Evolutionary conservation across 2,113 vertebrate genomes (phyloP), one percentile per base, ranked within the genome.

Genomic region (Pycnonotus jocosus): DNA sequence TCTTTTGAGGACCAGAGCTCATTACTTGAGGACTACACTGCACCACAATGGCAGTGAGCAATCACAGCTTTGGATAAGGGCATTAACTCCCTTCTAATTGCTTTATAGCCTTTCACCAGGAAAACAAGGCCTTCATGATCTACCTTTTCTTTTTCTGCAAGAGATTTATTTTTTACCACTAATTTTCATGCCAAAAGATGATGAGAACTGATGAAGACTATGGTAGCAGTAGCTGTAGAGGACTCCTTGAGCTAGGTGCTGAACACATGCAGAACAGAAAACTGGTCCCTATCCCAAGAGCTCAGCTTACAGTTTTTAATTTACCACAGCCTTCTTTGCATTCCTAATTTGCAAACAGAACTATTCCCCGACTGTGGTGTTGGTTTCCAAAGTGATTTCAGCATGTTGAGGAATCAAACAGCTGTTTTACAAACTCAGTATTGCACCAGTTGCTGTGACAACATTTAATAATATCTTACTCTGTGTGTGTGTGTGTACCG

Each of bases 401-500:
- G 92, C 93, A 64, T 96, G 97, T 86, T 96, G 96, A 95, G 89
- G 94, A 93, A 78, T 71, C 84, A 84, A 68, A 80, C 79, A 86
- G 85, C 96, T 95, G 86, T 84, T 95, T 89, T 87, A 88, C 81
- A 91, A 96, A 94, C 72, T 81, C 83, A 88, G 56, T 88, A 76
- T 93, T 97, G 96, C 81, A 91, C 92, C 4, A 87, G 97, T 98
- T 98, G 97, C 98, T 97, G 92, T 96, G 90, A 95, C 95, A 97
- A 97, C 97, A 92, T 96, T 91, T 95, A 94, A 78, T 92, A 93
- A 88, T 97, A 93, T 95, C 93, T 94, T 96, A 65, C 80, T 45
- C 12, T 81, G 21, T 53, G 35, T 79, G 30, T 96, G 93, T 77
- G 31, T 96, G 93, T 79, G 31, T 60, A 91, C 71, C 4, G 11